Evolutionary conservation across 1,140 invertebrate genomes (phyloP), one percentile per base, ranked within the genome.

Genomic region (Hermetia illucens): DNA sequence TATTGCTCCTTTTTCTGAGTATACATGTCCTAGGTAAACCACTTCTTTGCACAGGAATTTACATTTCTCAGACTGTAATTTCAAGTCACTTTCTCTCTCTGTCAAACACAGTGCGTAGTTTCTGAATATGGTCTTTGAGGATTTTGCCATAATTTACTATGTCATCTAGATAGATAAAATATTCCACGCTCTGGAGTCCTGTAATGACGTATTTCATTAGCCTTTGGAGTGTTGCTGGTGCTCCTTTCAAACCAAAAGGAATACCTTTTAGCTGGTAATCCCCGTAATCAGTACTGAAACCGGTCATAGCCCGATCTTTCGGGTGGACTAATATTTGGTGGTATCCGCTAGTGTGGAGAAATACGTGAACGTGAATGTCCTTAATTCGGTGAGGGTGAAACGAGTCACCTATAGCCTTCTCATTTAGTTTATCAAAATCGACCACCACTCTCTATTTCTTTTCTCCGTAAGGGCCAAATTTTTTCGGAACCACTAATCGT

Each of bases 111-210:
- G 43, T 36, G 25, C 33, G 19, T 2, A 66, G 21, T 37, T 57
- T 48, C 16, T 42, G n/a, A 0, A 60, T 45, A 25, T 68, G 63
- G 17, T 55, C 24, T 27, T 27, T 27, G 8, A 27, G 13, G 13
- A 47, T 51, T 19, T 43, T 36, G 2, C 43, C 46, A 36, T 49
- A 61, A 6, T 63, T 45, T 1, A 69, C 44, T 0, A 66, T 52
- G 35, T 70, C 64, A 44, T 69, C 66, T 4, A 68, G 27, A 46
- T 69, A 70, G n/a, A n/a, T n/a, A n/a, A n/a, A 50, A 35, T 50
- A 50, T 4, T 37, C 46, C 21, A 48, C 36, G 13, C 47, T 44
- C 36, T 50, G 33, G 6, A 63, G 41, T 6, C 47, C 50, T 18
- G 39, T 39, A 5, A 68, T 50, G 3, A 61, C n/a, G 49, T 2